These are phyloP conservation scores for Nezara viridula DNA, from an alignment of 2,888 invertebrate genomes.

Conservation along the genomic window DNA sequence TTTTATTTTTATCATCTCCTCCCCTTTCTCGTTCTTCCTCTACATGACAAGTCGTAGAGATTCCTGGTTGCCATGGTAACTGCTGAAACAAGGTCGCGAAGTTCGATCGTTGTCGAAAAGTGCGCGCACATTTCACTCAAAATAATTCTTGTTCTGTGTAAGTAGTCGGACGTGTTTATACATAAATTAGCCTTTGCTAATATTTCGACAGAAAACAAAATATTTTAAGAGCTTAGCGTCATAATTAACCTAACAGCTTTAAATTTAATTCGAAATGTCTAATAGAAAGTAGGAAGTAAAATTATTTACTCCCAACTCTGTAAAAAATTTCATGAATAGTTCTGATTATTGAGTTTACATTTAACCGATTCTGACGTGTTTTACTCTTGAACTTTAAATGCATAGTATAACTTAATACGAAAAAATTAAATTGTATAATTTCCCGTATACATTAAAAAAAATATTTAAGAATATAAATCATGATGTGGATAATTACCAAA, in stretches of 20 bases:
- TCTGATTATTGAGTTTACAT: too few relatives aligned
- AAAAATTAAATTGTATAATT: too few relatives aligned
- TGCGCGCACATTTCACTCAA: conserved; percentile 36
- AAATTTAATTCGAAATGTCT: too few relatives aligned
- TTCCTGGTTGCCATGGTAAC: conserved; percentile 39
- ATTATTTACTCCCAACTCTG: too few relatives aligned
- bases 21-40: too few relatives aligned
- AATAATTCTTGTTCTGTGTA: neutral
- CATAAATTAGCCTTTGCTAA: neutral
- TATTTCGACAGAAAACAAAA: neutral
- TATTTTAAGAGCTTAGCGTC: neutral
- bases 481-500: neutral
- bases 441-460: too few relatives aligned
- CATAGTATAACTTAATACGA: too few relatives aligned
- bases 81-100: conserved; percentile 26
- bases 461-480: too few relatives aligned
- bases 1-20: neutral
- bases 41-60: conserved; percentile 30
- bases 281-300: too few relatives aligned
- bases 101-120: conserved; percentile 40
- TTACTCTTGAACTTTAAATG: too few relatives aligned
- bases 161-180: neutral
- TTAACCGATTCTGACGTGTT: too few relatives aligned
- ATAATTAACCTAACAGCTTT: neutral
- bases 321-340: too few relatives aligned